A percentile compares a stretch with the other conserved stretches of the same genome.
Conservation (phyloP, 2,797 vertebrate genomes). For the Enteromius anoplus region DNA sequence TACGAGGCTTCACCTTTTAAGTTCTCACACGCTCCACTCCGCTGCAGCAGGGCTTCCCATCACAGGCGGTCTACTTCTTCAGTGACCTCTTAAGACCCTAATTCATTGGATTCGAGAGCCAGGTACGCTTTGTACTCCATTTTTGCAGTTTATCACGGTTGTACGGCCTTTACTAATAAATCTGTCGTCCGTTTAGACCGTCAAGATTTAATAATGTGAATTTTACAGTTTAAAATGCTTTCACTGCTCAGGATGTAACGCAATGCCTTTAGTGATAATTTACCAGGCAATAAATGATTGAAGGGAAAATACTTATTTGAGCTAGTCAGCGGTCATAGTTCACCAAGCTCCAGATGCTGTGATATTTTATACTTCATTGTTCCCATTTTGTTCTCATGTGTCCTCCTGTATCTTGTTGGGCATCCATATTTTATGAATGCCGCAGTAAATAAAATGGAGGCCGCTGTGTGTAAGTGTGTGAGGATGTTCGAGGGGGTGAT, state of each 20-base stretch:
- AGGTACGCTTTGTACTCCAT: conserved; percentile 28
- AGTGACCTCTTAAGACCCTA: conserved; percentile 23
- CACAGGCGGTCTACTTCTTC: conserved; percentile 1
- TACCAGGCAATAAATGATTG: conserved; percentile 49
- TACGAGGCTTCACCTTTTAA: conserved; percentile 49
- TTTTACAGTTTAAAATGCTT: conserved; percentile 19
- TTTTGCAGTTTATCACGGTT: not conserved
- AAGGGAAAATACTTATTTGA: conserved; percentile 53
- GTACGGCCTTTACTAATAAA: conserved; percentile 13
- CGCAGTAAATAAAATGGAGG: conserved; percentile 58
- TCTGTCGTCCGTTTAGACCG: not conserved
- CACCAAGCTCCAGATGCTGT: conserved; percentile 55
- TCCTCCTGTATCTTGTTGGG: conserved; percentile 35
- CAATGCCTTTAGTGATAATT: conserved; percentile 20
- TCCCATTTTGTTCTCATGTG: conserved; percentile 46
- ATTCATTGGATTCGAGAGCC: conserved; percentile 29
- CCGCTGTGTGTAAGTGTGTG: conserved; percentile 21
- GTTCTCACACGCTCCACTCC: not conserved
- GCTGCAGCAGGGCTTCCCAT: conserved; percentile 26
- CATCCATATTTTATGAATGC: conserved; percentile 61
- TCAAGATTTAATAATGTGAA: not conserved
- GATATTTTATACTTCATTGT: conserved; percentile 56
- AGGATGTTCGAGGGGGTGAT: conserved; percentile 38
- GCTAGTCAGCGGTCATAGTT: conserved; percentile 52
- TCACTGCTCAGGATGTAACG: not conserved